phyloP scores from a whole-genome alignment of 1,140 invertebrate genomes.

The Chelonus insularis region DNA sequence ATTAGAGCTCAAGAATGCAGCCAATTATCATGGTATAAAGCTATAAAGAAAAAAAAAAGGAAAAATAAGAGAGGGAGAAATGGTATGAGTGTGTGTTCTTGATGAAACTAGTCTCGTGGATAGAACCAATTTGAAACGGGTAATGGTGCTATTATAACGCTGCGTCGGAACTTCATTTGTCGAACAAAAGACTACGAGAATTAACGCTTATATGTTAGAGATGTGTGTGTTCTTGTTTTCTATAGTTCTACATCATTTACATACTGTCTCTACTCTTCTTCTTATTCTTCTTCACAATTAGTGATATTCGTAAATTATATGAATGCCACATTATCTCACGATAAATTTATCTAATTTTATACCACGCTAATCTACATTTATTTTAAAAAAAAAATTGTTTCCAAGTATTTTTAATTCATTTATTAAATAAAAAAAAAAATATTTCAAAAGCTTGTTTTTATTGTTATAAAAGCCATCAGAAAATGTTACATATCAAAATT shows the following conservation, averaged over 20 bases:
- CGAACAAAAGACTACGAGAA: constrained; percentile 16
- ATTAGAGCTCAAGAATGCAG: constrained; percentile 11
- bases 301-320: too few relatives aligned
- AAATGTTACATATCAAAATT: too few relatives aligned
- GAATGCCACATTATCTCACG: too few relatives aligned
- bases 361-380: too few relatives aligned
- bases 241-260: background rate
- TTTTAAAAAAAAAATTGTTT: too few relatives aligned
- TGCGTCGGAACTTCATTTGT: constrained; percentile 11
- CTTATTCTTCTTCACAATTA: too few relatives aligned
- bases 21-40: constrained; percentile 9
- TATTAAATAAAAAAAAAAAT: too few relatives aligned
- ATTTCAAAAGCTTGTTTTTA: too few relatives aligned
- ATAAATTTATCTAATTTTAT: too few relatives aligned
- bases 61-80: constrained; percentile 13
- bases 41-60: background rate
- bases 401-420: too few relatives aligned
- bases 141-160: constrained; percentile 22
- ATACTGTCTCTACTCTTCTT: background rate
- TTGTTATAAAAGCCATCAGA: too few relatives aligned
- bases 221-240: background rate
- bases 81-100: background rate
- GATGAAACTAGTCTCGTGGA: constrained; percentile 15
- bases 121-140: constrained; percentile 20
- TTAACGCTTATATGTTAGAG: background rate